Conservation (phyloP, 2,888 invertebrate species). For the Acanthosoma haemorrhoidale region DNA sequence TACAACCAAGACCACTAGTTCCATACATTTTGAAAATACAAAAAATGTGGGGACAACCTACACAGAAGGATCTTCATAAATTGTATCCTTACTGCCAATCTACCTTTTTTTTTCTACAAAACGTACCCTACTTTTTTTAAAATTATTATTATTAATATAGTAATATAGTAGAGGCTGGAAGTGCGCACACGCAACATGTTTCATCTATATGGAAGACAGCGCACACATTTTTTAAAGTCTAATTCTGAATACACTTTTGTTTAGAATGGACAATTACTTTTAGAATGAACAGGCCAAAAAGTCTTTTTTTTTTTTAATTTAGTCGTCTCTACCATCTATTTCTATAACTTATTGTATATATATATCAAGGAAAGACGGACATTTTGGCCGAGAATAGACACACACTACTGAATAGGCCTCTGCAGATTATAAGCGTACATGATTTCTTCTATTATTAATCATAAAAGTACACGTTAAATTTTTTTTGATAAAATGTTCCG, state of each 20-base stretch:
- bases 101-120: background rate
- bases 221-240: background rate
- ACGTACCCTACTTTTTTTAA: background rate
- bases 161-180: background rate
- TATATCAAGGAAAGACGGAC: background rate
- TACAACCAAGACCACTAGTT: constrained; percentile 23
- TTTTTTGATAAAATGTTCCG: background rate
- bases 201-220: constrained; percentile 19
- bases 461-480: background rate
- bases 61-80: no score
- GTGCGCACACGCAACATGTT: background rate
- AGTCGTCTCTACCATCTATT: no score
- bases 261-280: background rate
- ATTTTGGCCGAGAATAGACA: constrained; percentile 6
- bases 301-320: no score
- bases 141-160: background rate
- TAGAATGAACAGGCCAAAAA: background rate
- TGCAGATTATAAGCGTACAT: constrained; percentile 24
- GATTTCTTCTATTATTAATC: constrained; percentile 18
- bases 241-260: background rate
- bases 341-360: background rate
- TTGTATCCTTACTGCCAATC: background rate
- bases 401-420: constrained; percentile 20
- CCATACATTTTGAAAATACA: background rate
- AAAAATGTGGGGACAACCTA: constrained; percentile 18